Percentiles rank a stretch among this genome's conserved stretches.
Evolutionary conservation across 2,888 invertebrate genomes (phyloP).

Genomic region (Lacanobia oleracea): DNA sequence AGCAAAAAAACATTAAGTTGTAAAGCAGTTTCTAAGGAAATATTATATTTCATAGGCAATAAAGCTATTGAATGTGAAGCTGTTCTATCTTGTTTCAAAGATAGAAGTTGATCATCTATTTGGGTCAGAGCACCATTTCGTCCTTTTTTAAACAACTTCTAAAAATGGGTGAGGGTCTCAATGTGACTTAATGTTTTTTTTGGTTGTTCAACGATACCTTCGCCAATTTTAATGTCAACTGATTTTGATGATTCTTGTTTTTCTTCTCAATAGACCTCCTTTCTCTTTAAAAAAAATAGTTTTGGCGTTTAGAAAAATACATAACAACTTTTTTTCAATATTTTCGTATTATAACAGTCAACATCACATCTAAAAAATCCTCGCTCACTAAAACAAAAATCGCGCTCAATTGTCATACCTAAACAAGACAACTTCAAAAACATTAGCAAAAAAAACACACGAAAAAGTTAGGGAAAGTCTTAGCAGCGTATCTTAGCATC

Average conservation of each 20-base stretch:
- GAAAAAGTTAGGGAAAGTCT: constrained; percentile 34
- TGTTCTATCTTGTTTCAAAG: too few species aligned
- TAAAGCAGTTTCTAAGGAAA: constrained; percentile 22
- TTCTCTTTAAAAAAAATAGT: too few species aligned
- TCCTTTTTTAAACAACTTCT: not conserved
- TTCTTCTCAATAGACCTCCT: too few species aligned
- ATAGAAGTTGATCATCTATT: too few species aligned
- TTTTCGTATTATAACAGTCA: not conserved
- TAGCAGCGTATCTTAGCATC: constrained; percentile 60
- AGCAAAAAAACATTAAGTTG: constrained; percentile 9
- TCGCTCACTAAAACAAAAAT: not conserved
- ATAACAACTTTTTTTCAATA: too few species aligned
- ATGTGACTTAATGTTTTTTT: too few species aligned
- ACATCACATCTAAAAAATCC: not conserved
- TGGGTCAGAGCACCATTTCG: not conserved
- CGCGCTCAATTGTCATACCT: not conserved
- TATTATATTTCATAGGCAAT: constrained; percentile 19
- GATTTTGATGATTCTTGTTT: too few species aligned
- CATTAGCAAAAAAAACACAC: constrained; percentile 7
- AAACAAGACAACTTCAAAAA: constrained; percentile 6
- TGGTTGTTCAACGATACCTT: too few species aligned
- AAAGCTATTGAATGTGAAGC: not conserved
- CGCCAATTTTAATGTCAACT: too few species aligned
- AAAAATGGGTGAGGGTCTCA: too few species aligned
- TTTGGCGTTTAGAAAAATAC: too few species aligned